Evolutionary conservation across 1,140 invertebrate genomes (phyloP), one percentile per base, ranked within the genome.

Genomic region (Acromyrmex charruanus): DNA sequence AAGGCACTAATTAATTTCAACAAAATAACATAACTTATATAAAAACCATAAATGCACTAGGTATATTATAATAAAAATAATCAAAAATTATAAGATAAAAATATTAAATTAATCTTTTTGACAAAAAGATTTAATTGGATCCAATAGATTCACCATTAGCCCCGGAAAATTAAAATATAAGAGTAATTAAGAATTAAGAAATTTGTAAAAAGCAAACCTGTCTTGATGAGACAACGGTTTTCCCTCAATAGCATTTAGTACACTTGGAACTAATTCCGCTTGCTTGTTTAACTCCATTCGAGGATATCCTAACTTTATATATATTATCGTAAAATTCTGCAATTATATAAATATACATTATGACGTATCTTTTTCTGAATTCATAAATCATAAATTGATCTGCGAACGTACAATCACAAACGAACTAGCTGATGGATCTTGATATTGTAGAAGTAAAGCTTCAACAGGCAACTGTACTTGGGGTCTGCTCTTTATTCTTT

Each of bases 261-360:
- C 92, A 85, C 96, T 95, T 28, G 98, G 97, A 21, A 98, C 96
- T 68, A 99, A 94, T 91, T 97, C 96, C 5, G 97, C 96, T 95
- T 99, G 98, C 90, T 98, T 97, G 18, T 97, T 97, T 55, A 96
- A 94, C 51, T 97, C 96, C 87, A 99, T 95, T 86, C 98, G 95
- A 2, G 98, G 98, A 96, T 97, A 99, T 21, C 98, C 98, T 96
- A 99, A 97, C 94, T 98, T 98, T 63, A 99, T 98, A 93, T 99
- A 99, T 92, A 99, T 98, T 77, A 99, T 98, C 63, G 98, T 97
- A 93, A 99, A 99, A 95, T 99, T 99, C 97, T 99, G 95, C 35
- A 97, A 96, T 92, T 88, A 84, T 44, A 84, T 58, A 80, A 87
- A 87, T 80, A 77, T 55, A 80, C 49, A 25, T 75, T 61, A 59